A percentile compares a stretch with the other conserved stretches of the same genome.
Conservation (phyloP, 2,113 vertebrate genomes). For the Phalacrocorax carbo region DNA sequence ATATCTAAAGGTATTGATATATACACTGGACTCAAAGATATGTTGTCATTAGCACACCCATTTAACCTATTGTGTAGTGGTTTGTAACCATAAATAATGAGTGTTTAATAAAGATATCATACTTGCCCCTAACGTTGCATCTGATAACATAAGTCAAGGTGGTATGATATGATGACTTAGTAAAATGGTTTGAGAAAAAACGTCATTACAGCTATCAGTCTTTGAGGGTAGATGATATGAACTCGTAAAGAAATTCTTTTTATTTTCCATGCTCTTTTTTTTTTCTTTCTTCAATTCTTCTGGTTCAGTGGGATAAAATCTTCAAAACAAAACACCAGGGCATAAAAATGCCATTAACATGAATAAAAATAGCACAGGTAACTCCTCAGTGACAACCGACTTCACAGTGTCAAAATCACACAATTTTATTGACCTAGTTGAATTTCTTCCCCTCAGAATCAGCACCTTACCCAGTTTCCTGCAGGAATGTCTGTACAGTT, state of each 20-base stretch:
- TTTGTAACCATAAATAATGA: background rate
- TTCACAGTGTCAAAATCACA: slow-evolving; percentile 63
- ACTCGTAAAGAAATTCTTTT: background rate
- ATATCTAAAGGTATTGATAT: background rate
- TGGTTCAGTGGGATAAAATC: slow-evolving; percentile 46
- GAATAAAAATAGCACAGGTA: slow-evolving; percentile 60
- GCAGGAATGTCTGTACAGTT: slow-evolving; percentile 56
- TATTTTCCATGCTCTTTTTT: background rate
- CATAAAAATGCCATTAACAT: slow-evolving; percentile 67
- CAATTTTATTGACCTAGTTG: slow-evolving; percentile 67
- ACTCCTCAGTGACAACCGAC: slow-evolving; percentile 64
- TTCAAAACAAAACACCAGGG: slow-evolving; percentile 63
- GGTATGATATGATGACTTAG: background rate
- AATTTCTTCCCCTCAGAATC: slow-evolving; percentile 65
- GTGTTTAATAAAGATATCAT: background rate
- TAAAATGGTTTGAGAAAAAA: slow-evolving; percentile 13
- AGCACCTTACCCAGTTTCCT: slow-evolving; percentile 60
- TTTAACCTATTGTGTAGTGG: background rate
- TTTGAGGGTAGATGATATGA: background rate
- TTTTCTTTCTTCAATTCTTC: background rate
- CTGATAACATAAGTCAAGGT: background rate
- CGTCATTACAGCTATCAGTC: background rate
- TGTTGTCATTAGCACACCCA: background rate
- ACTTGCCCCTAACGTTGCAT: background rate
- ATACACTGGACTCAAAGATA: background rate